A percentile compares a stretch with the other conserved stretches of the same genome.
Evolutionary conservation across 2,113 vertebrate species (phyloP).

Genomic region (Halichoerus grypus): DNA sequence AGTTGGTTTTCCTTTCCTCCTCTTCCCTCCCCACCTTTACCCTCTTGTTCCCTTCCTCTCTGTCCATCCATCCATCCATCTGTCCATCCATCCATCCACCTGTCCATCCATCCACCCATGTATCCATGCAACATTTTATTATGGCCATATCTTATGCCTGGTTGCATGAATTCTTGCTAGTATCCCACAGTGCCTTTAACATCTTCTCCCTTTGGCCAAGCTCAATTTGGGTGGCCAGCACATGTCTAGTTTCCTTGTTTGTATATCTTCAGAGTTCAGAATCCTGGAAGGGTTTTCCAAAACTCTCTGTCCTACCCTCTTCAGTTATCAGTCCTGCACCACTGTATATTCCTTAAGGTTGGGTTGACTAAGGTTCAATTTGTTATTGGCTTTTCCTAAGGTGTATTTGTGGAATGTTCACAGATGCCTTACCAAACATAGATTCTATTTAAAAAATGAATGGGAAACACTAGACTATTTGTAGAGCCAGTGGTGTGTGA

Average conservation of each 20-base stretch:
- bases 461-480: neutral
- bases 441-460: neutral
- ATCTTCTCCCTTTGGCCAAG: neutral
- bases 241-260: neutral
- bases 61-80: neutral
- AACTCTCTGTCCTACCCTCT: neutral
- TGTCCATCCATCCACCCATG: rapidly evolving
- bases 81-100: neutral
- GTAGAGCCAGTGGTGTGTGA: neutral
- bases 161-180: neutral
- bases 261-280: neutral
- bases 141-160: rapidly evolving
- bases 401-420: conserved; percentile 27
- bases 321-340: neutral
- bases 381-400: neutral
- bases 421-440: conserved; percentile 56
- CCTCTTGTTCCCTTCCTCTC: rapidly evolving
- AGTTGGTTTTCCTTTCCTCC: rapidly evolving
- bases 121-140: neutral
- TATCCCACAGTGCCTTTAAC: rapidly evolving
- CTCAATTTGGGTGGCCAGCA: neutral
- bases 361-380: neutral
- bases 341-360: neutral
- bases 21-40: rapidly evolving
- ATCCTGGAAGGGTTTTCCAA: neutral